Conservation (phyloP, 2,888 invertebrate species). For the Cordilura impudica region DNA sequence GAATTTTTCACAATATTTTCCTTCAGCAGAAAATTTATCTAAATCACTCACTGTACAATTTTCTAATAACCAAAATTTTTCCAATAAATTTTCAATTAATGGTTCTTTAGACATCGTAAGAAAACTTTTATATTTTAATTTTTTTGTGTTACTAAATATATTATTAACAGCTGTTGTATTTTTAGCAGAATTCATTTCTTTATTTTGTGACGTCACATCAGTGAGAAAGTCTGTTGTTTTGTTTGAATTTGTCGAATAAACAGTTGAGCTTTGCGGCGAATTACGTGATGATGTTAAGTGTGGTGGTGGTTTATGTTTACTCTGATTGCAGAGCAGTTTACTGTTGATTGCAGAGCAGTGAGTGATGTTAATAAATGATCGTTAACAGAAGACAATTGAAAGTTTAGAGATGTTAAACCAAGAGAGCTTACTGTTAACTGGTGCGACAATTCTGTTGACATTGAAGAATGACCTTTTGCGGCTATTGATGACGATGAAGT, state of each 20-base stretch:
- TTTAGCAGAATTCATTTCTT: no score
- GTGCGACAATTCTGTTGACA: no score
- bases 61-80: no score
- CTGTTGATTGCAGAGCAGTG: no score
- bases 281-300: not conserved
- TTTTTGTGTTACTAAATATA: not conserved
- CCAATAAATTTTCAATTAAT: not conserved
- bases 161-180: not conserved
- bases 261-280: not conserved
- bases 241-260: not conserved
- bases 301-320: no score
- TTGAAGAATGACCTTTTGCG: not conserved
- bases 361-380: no score
- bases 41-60: no score
- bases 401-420: no score
- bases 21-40: slow-evolving; percentile 24
- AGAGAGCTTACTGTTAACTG: no score
- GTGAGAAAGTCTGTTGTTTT: not conserved
- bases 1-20: slow-evolving; percentile 40
- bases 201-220: not conserved
- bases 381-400: no score
- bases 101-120: not conserved
- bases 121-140: not conserved
- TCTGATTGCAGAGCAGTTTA: no score
- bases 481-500: not conserved